Base-by-base conservation (phyloP, 2,797 vertebrate species). In the Enteromius viviparus region DNA sequence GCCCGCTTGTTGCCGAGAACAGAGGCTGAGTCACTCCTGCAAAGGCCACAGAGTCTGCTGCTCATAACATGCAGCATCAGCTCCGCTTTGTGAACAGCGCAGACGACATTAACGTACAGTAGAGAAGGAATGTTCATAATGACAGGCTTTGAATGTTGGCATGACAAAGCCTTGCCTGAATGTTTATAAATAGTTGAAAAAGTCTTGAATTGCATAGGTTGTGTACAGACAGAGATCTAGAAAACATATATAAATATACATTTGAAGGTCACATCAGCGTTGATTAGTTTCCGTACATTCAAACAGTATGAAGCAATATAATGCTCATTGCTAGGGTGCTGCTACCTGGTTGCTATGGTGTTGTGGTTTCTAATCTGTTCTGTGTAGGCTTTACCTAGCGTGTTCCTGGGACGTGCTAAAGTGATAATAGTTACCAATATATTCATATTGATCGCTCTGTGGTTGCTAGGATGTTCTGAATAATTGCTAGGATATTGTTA, bases 1-100 rank as follows among this genome's bases (percentile, higher is more conserved):
- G 85, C 90, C 84, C 86, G 85, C 90, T 91, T 91, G 89, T 88
- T 89, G 88, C 89, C 89, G 90, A 84, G 83, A 81, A 80, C 86
- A 82, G 40, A 34, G 47, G 86, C 85, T 87, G 85, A 90, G 62
- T 82, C 79, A 80, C 64, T 47, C 26, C 19, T 42, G 21, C 72
- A 37, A 80, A 76, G 68, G 70, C 47, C 62, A 32, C 62, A 76
- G 77, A 42, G 34, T 75, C 62, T 82, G 23, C 34, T 23, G n/a
- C 23, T 51, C 60, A 40, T 40, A 17, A 65, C 34, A 53, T 64
- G 14, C 6, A 76, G 49, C 21, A 45, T 45, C 10, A 58, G 23
- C 23, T 68, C 23, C 42, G 32, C 49, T 58, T 23, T 32, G 19
- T 45, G 14, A 64, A 65, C 21, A 65, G 4, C 29, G 47, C 21